phyloP scores from a whole-genome alignment of 2,113 vertebrate species.

The Vulpes vulpes region DNA sequence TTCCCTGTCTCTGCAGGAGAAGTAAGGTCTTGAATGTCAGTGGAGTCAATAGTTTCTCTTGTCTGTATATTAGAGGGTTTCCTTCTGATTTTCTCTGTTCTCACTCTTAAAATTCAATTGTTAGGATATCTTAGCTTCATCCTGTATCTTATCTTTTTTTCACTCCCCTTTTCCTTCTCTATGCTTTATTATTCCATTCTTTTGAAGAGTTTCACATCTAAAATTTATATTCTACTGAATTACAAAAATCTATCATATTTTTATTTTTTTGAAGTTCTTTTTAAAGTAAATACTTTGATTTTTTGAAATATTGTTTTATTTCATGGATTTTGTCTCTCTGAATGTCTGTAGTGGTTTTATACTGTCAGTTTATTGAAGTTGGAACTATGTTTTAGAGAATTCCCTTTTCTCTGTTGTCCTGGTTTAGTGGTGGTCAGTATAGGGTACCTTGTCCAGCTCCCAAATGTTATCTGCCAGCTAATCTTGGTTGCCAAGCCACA shows the following conservation, averaged over 20 bases:
- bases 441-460: background rate
- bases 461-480: background rate
- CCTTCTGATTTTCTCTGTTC: background rate
- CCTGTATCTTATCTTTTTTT: background rate
- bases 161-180: slow-evolving; percentile 1
- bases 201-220: background rate
- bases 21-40: background rate
- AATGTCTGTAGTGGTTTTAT: background rate
- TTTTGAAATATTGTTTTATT: background rate
- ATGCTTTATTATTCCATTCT: background rate
- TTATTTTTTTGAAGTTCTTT: background rate
- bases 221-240: background rate
- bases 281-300: background rate
- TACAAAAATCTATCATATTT: background rate
- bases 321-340: background rate
- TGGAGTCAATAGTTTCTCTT: background rate
- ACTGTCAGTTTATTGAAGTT: background rate
- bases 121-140: background rate
- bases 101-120: background rate
- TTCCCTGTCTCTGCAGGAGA: background rate
- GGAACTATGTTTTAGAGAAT: background rate
- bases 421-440: background rate
- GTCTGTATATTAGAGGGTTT: background rate
- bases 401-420: background rate
- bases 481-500: background rate